Evolutionary conservation across 2,797 vertebrate genomes (phyloP).

Genomic region (Silurus lanzhouensis): DNA sequence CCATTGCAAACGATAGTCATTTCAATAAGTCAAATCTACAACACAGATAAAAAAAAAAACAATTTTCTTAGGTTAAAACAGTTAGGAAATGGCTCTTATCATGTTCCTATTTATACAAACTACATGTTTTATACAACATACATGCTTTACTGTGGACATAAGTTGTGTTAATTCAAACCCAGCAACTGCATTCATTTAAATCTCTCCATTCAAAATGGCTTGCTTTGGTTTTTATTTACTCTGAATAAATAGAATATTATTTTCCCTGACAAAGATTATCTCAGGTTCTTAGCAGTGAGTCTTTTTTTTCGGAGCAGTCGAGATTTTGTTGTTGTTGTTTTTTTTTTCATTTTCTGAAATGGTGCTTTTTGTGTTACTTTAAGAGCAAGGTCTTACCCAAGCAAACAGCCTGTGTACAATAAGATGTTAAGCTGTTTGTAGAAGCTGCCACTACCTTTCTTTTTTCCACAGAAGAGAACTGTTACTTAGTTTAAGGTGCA

Average conservation of each 20-base stretch:
- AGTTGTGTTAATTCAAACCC: slow-evolving; percentile 63
- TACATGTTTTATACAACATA: neutral
- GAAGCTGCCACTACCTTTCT: slow-evolving; percentile 16
- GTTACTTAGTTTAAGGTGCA: neutral
- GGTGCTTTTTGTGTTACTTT: slow-evolving; percentile 44
- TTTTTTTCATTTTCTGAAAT: slow-evolving; percentile 36
- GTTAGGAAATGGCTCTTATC: neutral
- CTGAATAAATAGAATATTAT: slow-evolving; percentile 68
- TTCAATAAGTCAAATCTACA: neutral
- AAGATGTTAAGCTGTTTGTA: slow-evolving; percentile 32
- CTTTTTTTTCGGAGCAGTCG: slow-evolving; percentile 37
- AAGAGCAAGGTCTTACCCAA: slow-evolving; percentile 39
- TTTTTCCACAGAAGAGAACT: slow-evolving; percentile 28
- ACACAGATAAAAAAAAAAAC: no score
- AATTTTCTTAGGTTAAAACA: neutral
- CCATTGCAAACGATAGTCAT: neutral
- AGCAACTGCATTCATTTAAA: slow-evolving; percentile 53
- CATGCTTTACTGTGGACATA: neutral
- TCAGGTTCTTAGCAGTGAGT: slow-evolving; percentile 47
- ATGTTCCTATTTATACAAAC: neutral
- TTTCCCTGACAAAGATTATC: slow-evolving; percentile 58
- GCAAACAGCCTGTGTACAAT: slow-evolving; percentile 36
- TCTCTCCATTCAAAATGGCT: slow-evolving; percentile 50
- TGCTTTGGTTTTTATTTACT: slow-evolving; percentile 66
- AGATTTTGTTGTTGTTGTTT: neutral